These are phyloP conservation scores for Palythoa caribaeorum DNA, from an alignment of 92 coral and sea anemone species.

Conservation along the genomic window DNA sequence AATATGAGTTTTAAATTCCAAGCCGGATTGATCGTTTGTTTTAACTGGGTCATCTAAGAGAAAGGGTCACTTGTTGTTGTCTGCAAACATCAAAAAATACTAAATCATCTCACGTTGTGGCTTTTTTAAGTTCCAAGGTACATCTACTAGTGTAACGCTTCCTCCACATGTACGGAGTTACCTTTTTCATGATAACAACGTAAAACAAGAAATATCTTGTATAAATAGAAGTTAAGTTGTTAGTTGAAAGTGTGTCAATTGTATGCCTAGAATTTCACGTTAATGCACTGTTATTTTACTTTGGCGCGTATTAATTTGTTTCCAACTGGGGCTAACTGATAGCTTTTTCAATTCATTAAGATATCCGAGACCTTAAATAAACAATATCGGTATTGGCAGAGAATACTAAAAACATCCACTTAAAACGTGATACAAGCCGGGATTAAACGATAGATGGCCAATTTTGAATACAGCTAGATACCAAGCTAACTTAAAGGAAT, in stretches of 20 bases:
- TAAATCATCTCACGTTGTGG: constrained; percentile 8
- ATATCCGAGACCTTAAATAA: constrained; percentile 27
- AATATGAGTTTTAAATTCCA: neutral
- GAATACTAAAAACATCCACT: constrained; percentile 3
- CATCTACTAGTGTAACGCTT: neutral
- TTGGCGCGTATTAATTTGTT: constrained; percentile 15
- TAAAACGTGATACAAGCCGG: neutral
- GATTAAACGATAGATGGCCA: neutral
- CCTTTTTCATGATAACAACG: neutral
- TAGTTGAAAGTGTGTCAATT: neutral
- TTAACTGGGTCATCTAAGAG: constrained; percentile 16
- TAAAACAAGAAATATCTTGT: neutral
- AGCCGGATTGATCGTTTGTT: constrained; percentile 7
- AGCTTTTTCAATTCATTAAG: neutral
- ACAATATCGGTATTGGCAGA: constrained; percentile 2
- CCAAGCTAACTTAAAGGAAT: neutral
- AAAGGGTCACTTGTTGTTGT: constrained; percentile 19
- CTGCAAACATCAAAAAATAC: constrained; percentile 22
- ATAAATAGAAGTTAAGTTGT: neutral
- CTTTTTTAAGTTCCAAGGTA: neutral
- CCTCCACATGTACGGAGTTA: neutral
- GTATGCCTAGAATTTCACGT: neutral
- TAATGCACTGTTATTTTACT: constrained; percentile 22
- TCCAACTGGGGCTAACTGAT: constrained; percentile 34
- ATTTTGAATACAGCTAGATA: neutral